phyloP scores from a whole-genome alignment of 1,140 invertebrate species.

The Trichoplusia ni region DNA sequence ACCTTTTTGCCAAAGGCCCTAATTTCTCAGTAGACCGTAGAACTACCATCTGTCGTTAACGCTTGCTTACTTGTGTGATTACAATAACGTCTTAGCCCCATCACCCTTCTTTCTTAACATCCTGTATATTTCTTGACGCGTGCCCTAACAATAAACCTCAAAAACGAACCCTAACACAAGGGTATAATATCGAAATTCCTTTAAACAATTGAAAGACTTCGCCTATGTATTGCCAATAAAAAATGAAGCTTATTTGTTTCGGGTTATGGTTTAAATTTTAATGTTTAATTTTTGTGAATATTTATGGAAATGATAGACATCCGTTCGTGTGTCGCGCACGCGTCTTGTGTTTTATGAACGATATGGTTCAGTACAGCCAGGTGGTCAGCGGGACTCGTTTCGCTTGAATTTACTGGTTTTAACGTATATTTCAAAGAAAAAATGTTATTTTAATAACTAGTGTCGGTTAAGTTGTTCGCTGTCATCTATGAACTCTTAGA shows the following conservation, averaged over 20 bases:
- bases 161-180: too few relatives aligned
- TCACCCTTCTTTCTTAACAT: slow-evolving; percentile 18
- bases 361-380: slow-evolving; percentile 47
- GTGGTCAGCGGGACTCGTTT: slow-evolving; percentile 35
- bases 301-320: slow-evolving; percentile 68
- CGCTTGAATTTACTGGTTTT: slow-evolving; percentile 13
- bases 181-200: too few relatives aligned
- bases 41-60: slow-evolving; percentile 24
- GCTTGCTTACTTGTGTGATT: slow-evolving; percentile 20
- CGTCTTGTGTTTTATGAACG: slow-evolving; percentile 59
- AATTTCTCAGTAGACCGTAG: slow-evolving; percentile 4
- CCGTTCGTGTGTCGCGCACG: slow-evolving; percentile 72
- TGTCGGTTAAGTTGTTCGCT: not conserved
- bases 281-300: slow-evolving; percentile 7
- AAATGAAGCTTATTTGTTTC: not conserved
- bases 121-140: slow-evolving; percentile 21
- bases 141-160: too few relatives aligned
- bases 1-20: not conserved
- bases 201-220: too few relatives aligned
- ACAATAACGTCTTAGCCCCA: slow-evolving; percentile 47
- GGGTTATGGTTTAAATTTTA: not conserved
- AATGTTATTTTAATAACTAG: not conserved
- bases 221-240: not conserved
- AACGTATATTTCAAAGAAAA: not conserved
- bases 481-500: too few relatives aligned